Conservation (phyloP, 2,113 vertebrate genomes). For the Podiceps cristatus region DNA sequence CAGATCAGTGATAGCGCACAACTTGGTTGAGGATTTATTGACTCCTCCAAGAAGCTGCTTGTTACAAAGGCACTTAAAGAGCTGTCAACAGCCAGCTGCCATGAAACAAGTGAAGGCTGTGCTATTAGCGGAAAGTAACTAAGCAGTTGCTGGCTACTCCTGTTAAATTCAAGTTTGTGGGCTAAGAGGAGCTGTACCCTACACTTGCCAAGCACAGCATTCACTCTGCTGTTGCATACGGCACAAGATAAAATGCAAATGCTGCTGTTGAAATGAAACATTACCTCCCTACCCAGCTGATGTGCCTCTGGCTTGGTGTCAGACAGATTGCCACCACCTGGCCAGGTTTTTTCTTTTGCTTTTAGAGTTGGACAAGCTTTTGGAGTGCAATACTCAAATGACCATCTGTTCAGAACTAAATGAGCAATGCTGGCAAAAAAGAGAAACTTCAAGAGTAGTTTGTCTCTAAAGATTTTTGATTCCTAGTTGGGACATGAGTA, state of each 20-base stretch:
- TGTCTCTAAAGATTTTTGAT: not conserved
- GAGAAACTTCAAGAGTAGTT: not conserved
- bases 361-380: not conserved
- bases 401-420: not conserved
- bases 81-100: not conserved
- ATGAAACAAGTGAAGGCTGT: too few species aligned
- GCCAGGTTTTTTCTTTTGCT: not conserved
- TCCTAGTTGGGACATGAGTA: not conserved
- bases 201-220: not conserved
- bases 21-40: not conserved
- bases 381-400: not conserved
- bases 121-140: not conserved
- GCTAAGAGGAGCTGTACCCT: not conserved
- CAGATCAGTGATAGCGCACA: not conserved
- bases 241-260: not conserved
- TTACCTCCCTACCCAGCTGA: not conserved
- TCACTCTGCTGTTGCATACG: not conserved
- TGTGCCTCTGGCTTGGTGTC: not conserved
- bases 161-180: not conserved
- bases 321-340: not conserved
- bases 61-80: not conserved
- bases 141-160: not conserved
- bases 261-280: not conserved
- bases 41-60: not conserved
- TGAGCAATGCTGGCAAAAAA: not conserved